Base-by-base conservation (phyloP, 2,797 vertebrate genomes). In the Sebastes iracundus region DNA sequence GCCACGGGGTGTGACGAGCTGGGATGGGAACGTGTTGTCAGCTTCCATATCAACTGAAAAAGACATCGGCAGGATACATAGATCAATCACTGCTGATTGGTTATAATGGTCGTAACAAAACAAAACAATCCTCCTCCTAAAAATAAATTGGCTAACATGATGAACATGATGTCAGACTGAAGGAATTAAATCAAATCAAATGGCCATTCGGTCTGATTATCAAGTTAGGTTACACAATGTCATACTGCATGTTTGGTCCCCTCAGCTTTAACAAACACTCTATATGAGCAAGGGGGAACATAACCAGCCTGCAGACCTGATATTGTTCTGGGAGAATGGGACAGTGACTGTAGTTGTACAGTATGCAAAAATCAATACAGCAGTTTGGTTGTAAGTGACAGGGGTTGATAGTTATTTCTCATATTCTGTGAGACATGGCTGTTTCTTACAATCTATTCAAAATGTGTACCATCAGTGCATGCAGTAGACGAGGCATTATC, bases 291-390 rank as follows among this genome's bases (percentile, higher is more conserved):
- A 49, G 4, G 6, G 11, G 11, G 18, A 61, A 30, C 23, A 68
- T 52, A 30, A 61, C 53, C 35, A 30, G 9, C 4, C 33, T 62
- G 59, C 59, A 56, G n/a, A 35, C 12, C 7, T 42, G 46, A 58
- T 72, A 32, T 35, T 75, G 23, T 33, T 64, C 8, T 60, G 56
- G 42, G 22, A 72, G 16, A 74, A 25, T 28, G 58, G 32, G 22
- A 52, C 56, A 77, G 52, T 68, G 52, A 28, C 67, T 78, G 74
- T 65, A 27, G 53, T 74, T 77, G 25, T 53, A 20, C 61, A 35
- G 59, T 14, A 22, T 27, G 22, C n/a, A 81, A 49, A 72, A 72
- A 77, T 84, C 62, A 77, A 69, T 84, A 35, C 18, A 27, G 25
- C 32, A 63, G 56, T 38, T 76, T 76, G 38, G 13, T 78, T 56